Base-by-base conservation (phyloP, 37 sponge, comb jelly and placozoan genomes). In the Geodia barretti region DNA sequence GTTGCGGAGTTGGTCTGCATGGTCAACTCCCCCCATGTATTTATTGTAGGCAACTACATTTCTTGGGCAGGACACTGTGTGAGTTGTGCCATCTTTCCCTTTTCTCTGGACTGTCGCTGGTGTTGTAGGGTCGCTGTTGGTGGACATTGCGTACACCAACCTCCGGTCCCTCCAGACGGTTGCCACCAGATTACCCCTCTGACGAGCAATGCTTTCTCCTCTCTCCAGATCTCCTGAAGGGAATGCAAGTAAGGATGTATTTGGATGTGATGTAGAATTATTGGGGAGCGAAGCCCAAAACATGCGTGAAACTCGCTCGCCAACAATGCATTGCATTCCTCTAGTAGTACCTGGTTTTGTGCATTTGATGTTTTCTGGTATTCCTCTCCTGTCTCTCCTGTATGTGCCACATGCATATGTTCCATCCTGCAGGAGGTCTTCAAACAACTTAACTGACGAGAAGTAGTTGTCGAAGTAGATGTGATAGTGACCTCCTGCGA, bases 391-490 rank as follows among this genome's bases (percentile, higher is more conserved):
- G 64, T 82, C 64, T n/a, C 35, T 32, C 25, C 82, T 43, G 58
- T 60, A 37, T 11, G 73, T 82, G 21, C 73, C 82, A 82, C 73
- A 72, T 23, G 82, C 73, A 72, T 82, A 84, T 32, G 69, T 19
- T 21, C 39, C 39, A 0, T 67, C 61, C 77, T 76, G 28, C 20
- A 66, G 68, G 34, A 68, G 69, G 37, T 40, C 60, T 33, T 77
- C 70, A 30, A 66, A 62, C 8, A 76, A 42, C 19, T 19, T 32
- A 33, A 42, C 40, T 14, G 62, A 39, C 40, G 85, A 70, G 76
- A 84, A 84, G 31, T 36, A 84, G 38, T 84, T 84, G 29, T 84
- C 85, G 38, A 34, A 77, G 43, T 41, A 84, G 24, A 84, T 30
- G 39, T 84, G 77, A 58, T 77, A 73, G 33, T 77, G 31, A n/a